Conservation (phyloP, 2,888 invertebrate genomes). For the Ceraclea dissimilis region DNA sequence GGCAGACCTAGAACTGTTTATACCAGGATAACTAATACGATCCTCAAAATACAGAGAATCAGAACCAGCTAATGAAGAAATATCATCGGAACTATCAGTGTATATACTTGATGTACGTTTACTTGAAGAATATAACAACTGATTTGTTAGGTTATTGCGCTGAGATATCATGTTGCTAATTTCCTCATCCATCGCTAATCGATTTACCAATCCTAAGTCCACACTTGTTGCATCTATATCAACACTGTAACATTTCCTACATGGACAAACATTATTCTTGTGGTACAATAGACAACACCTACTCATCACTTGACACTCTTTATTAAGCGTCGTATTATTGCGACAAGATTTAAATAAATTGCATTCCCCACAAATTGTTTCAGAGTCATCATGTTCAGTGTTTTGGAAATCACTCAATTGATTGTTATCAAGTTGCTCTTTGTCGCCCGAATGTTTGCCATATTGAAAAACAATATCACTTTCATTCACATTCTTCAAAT, state of each 20-base stretch:
- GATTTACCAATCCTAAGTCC: constrained; percentile 43
- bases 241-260: constrained; percentile 30
- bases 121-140: constrained; percentile 49
- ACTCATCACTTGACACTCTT: constrained; percentile 20
- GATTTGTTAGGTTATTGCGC: constrained; percentile 39
- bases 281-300: constrained; percentile 21
- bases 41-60: constrained; percentile 67
- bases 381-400: constrained; percentile 25
- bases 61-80: constrained; percentile 71
- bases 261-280: constrained; percentile 17
- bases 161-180: constrained; percentile 40
- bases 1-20: constrained; percentile 49
- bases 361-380: constrained; percentile 25
- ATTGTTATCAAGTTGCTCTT: constrained; percentile 20
- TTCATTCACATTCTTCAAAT: constrained; percentile 20
- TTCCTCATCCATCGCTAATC: constrained; percentile 41
- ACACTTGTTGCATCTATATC: constrained; percentile 34
- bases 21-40: constrained; percentile 47
- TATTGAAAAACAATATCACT: constrained; percentile 9
- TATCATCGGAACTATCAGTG: constrained; percentile 81
- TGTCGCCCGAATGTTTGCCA: constrained; percentile 13
- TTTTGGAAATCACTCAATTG: constrained; percentile 30
- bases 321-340: constrained; percentile 11
- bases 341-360: constrained; percentile 4
- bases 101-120: constrained; percentile 74